A percentile compares a stretch with the other conserved stretches of the same genome.
phyloP scores from a whole-genome alignment of 2,113 vertebrate genomes.

The Corythornis madagascariensis region DNA sequence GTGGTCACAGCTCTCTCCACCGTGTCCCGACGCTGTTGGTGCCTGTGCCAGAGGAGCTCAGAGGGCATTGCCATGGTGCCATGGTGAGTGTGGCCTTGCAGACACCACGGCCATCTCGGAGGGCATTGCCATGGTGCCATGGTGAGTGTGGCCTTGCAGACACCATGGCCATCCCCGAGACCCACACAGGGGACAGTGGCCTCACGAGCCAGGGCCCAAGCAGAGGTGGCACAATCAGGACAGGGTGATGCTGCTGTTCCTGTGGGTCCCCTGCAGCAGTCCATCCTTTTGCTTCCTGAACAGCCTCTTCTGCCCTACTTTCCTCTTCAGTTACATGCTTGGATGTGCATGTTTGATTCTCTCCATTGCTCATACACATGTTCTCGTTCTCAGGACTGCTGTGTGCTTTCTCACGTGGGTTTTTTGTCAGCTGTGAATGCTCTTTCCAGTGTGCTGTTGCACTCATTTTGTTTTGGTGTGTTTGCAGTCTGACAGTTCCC shows the following conservation, averaged over 20 bases:
- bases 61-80: background rate
- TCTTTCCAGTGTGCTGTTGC: background rate
- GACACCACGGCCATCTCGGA: background rate
- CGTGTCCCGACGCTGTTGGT: background rate
- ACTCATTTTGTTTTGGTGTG: background rate
- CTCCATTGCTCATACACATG: accelerated
- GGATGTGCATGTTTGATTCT: background rate
- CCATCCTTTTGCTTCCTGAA: background rate
- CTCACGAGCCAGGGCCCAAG: background rate
- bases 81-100: accelerated
- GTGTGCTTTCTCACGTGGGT: background rate
- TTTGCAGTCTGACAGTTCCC: background rate
- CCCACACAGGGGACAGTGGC: accelerated
- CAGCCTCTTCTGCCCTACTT: background rate
- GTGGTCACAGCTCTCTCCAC: background rate
- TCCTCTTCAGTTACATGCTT: background rate
- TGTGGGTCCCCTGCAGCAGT: accelerated
- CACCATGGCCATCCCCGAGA: background rate
- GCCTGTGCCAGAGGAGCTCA: background rate
- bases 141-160: background rate
- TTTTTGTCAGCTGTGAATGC: background rate
- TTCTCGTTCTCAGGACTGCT: background rate
- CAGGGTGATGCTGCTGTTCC: background rate
- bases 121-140: background rate
- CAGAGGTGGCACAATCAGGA: background rate